Percentiles rank a stretch among this genome's conserved stretches.
Evolutionary conservation across 2,888 invertebrate genomes (phyloP).

Genomic region (Diadegma fenestrale): DNA sequence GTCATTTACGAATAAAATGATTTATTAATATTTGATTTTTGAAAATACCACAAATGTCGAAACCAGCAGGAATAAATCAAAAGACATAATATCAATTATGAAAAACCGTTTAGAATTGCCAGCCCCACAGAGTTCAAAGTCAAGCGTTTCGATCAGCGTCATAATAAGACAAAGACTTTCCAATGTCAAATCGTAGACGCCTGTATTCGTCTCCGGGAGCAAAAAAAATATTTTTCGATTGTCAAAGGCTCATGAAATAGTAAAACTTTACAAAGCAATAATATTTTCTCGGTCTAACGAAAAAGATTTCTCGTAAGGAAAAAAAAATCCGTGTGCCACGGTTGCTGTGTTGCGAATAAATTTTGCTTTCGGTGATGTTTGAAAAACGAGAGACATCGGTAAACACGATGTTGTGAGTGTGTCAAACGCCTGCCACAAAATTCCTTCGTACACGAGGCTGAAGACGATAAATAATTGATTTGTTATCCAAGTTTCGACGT

Average conservation of each 20-base stretch:
- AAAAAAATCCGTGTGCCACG: background rate
- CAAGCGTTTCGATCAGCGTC: background rate
- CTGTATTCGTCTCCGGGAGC: too few species aligned
- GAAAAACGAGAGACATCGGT: background rate
- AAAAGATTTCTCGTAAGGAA: background rate
- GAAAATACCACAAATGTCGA: background rate
- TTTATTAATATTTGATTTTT: background rate
- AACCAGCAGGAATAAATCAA: background rate
- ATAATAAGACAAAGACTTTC: too few species aligned
- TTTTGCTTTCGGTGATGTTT: background rate
- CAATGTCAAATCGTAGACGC: too few species aligned
- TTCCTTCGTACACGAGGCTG: background rate
- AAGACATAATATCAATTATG: background rate
- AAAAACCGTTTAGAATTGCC: background rate
- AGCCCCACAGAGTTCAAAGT: background rate
- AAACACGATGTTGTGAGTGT: background rate
- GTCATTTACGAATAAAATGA: background rate
- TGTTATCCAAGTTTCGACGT: background rate
- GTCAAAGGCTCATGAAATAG: too few species aligned
- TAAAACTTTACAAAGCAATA: background rate
- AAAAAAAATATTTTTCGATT: too few species aligned
- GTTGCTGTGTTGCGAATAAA: background rate
- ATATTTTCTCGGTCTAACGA: too few species aligned
- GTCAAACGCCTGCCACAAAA: background rate
- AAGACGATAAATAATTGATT: background rate